phyloP scores from a whole-genome alignment of 2,113 vertebrate species.

The Phrynosoma blainvillii region DNA sequence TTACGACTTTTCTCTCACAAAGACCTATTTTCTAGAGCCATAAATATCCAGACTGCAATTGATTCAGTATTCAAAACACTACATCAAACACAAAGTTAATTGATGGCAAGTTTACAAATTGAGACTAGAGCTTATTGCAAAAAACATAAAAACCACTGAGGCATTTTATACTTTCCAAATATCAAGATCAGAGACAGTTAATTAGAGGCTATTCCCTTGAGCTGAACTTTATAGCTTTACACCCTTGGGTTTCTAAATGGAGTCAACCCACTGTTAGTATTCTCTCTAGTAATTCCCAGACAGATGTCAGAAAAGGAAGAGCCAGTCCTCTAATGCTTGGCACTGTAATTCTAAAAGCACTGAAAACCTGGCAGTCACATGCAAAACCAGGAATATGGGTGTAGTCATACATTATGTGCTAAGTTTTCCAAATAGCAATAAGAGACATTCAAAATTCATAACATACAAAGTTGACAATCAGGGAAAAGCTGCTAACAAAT shows the following conservation, averaged over 20 bases:
- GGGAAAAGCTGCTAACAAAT: too few relatives aligned
- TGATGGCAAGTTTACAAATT: slow-evolving; percentile 25
- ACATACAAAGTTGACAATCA: too few relatives aligned
- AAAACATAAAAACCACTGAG: neutral
- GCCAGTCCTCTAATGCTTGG: neutral
- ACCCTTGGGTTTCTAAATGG: neutral
- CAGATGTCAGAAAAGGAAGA: neutral
- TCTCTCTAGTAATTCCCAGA: neutral
- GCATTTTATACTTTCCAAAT: slow-evolving; percentile 27
- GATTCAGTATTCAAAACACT: neutral
- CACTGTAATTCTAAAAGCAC: neutral
- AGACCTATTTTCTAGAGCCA: neutral
- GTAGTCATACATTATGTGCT: neutral
- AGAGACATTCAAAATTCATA: too few relatives aligned
- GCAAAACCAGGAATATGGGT: neutral
- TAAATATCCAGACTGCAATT: neutral
- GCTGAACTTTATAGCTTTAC: neutral
- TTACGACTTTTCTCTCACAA: neutral
- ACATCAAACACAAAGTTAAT: slow-evolving; percentile 6
- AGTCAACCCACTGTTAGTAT: neutral
- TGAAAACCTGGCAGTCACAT: neutral
- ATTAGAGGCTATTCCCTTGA: slow-evolving; percentile 4
- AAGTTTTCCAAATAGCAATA: too few relatives aligned
- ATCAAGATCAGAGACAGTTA: neutral
- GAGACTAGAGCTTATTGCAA: accelerated